A percentile compares a stretch with the other conserved stretches of the same genome.
Conservation (phyloP, 2,113 vertebrate genomes). For the Trogon melanurus region DNA sequence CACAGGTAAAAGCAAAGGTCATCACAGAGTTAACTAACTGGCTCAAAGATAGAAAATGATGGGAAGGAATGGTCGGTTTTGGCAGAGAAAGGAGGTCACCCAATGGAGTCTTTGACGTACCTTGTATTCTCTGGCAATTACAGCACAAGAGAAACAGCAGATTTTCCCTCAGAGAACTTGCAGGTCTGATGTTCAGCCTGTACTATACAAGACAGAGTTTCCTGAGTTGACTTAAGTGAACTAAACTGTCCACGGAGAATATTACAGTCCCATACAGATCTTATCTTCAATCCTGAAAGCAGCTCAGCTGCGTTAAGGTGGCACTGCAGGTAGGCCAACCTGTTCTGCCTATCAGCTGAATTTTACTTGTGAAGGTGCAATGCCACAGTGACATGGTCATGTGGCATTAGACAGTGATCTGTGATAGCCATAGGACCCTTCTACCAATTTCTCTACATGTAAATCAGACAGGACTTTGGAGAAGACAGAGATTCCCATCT, state of each 20-base stretch:
- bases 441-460: not conserved
- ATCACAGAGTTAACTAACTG: not conserved
- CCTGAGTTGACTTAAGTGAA: not conserved
- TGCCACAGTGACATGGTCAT: rapidly evolving
- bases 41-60: not conserved
- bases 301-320: not conserved
- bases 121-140: not conserved
- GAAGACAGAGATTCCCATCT: not conserved
- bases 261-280: not conserved
- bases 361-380: not conserved
- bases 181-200: not conserved
- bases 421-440: not conserved
- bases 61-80: not conserved
- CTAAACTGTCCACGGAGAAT: not conserved
- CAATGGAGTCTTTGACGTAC: not conserved
- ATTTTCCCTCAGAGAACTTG: not conserved
- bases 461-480: not conserved
- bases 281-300: not conserved
- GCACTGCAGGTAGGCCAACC: not conserved
- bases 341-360: not conserved
- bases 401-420: not conserved
- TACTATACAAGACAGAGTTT: not conserved
- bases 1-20: not conserved
- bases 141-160: not conserved
- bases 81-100: not conserved